These are phyloP conservation scores for Luperina nickerlii DNA, from an alignment of 2,888 invertebrate genomes.

Conservation along the genomic window DNA sequence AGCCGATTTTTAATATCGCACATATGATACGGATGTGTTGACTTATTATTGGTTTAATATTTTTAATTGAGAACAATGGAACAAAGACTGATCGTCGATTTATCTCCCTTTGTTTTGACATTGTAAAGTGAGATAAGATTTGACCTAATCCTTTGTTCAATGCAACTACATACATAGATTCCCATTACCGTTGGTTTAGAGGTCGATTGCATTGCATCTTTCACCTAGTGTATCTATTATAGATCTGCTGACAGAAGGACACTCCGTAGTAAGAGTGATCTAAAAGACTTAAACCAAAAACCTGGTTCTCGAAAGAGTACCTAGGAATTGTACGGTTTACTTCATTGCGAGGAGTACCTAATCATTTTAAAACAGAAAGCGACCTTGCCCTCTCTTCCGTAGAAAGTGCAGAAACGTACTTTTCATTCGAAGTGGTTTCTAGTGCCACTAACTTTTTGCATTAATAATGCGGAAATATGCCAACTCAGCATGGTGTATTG, in stretches of 20 bases:
- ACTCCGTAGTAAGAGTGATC: neutral
- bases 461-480: slow-evolving; percentile 16
- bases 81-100: slow-evolving; percentile 66
- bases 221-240: neutral
- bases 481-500: slow-evolving; percentile 6
- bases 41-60: slow-evolving; percentile 55
- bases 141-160: slow-evolving; percentile 12
- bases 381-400: slow-evolving; percentile 8
- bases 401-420: slow-evolving; percentile 29
- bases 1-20: slow-evolving; percentile 58
- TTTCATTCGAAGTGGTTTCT: neutral
- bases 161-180: neutral
- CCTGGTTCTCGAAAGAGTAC: neutral
- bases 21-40: slow-evolving; percentile 46
- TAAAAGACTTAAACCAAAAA: neutral
- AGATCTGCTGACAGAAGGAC: neutral
- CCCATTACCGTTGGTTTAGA: neutral
- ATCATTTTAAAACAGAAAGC: slow-evolving; percentile 17
- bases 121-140: slow-evolving; percentile 29
- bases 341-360: neutral
- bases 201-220: neutral
- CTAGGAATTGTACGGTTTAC: neutral
- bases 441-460: slow-evolving; percentile 26
- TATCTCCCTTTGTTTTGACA: slow-evolving; percentile 60
- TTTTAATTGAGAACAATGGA: slow-evolving; percentile 71